Evolutionary conservation across 2,113 vertebrate species (phyloP), one percentile per base, ranked within the genome.

Genomic region (Myxocyprinus asiaticus): DNA sequence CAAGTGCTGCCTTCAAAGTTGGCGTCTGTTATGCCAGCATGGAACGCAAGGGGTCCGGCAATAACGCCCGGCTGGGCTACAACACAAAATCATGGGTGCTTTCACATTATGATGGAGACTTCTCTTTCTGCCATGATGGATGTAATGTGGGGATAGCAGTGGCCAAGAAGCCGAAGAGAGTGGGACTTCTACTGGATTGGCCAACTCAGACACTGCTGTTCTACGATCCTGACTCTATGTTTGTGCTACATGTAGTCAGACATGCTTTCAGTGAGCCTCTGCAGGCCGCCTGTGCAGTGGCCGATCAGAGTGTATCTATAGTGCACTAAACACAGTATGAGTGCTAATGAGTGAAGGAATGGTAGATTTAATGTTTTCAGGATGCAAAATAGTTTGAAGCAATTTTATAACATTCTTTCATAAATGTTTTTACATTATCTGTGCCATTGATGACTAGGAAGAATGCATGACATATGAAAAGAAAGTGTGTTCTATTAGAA

Each of bases 1-100:
- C 93, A 69, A 97, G 96, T 44, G 92, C 90, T 0, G 96, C 96
- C 76, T 98, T 97, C 72, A 98, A 98, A 89, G 89, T 98, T 17
- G 96, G 97, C 0, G 91, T 98, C 48, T 95, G 96, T 87, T 96
- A 95, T 42, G 66, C 91, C 76, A 93, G 94, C 0, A 78, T 99
- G 85, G 91, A 93, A 0, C 94, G 96, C 6, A 98, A 96, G 83
- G 96, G 96, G 42, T 84, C 93, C 0, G 91, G 92, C 58, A 94
- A 89, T 0, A 93, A 93, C 9, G 91, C 90, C 2, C 94, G 95
- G 0, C 89, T 98, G 78, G 97, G 97, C 53, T 89, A 95, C 90
- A 98, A 96, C 1, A 0, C 83, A 0, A 89, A 85, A 77, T 98
- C 96, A 22, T 98, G 97, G 97, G 95, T 97, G 79, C 92, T 99